Conservation (phyloP, 2,888 invertebrate genomes). For the Apantesis nais region DNA sequence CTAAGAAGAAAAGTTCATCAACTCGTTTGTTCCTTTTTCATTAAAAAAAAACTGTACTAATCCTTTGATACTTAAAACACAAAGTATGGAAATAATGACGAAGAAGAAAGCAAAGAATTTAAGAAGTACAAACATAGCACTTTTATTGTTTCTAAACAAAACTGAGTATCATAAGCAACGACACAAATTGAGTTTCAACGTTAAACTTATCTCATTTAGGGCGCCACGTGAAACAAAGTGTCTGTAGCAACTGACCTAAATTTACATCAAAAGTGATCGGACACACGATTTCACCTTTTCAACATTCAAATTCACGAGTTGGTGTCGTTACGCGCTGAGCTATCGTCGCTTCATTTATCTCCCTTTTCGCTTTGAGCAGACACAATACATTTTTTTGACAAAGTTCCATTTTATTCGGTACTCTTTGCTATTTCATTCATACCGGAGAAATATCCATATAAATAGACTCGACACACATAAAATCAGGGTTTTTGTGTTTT, state of each 20-base stretch:
- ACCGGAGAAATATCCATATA: constrained; percentile 6
- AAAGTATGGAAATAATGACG: neutral
- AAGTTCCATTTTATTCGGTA: constrained; percentile 11
- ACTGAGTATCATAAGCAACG: neutral
- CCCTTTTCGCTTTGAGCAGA: constrained; percentile 14
- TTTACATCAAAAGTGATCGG: constrained; percentile 2
- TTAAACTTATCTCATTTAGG: neutral
- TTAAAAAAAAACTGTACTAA: too few species aligned
- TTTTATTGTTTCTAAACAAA: neutral
- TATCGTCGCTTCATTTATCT: constrained; percentile 11
- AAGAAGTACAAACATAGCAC: neutral
- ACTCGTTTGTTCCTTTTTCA: too few species aligned
- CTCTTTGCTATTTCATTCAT: constrained; percentile 12
- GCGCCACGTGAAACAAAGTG: neutral
- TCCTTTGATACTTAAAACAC: too few species aligned
- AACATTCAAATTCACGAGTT: constrained; percentile 12
- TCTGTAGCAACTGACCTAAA: neutral
- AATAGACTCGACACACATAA: constrained; percentile 8
- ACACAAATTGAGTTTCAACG: neutral
- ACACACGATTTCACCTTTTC: constrained; percentile 8
- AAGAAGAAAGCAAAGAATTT: neutral
- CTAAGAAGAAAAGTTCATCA: neutral
- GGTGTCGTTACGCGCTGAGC: constrained; percentile 8
- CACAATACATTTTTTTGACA: constrained; percentile 16
- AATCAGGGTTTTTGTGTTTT: constrained; percentile 2